Evolutionary conservation across 2,113 vertebrate genomes (phyloP).

Genomic region (cat (Felis catus)): DNA sequence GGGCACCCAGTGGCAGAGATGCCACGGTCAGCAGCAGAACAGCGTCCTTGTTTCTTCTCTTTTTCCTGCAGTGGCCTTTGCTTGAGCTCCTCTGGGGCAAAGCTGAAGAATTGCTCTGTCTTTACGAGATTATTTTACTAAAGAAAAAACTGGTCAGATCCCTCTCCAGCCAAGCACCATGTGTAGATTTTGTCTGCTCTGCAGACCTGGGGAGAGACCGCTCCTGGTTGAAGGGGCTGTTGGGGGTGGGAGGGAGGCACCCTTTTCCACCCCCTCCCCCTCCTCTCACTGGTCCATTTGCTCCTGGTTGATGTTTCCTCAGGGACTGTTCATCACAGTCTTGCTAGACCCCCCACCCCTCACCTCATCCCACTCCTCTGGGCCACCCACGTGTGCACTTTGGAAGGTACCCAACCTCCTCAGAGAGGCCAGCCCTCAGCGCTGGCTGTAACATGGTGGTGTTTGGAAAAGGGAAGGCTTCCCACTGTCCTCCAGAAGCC

Average conservation of each 20-base stretch:
- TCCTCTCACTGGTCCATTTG: neutral
- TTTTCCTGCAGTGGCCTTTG: neutral
- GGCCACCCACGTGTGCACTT: neutral
- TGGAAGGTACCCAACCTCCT: neutral
- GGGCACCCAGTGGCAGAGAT: neutral
- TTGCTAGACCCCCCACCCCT: neutral
- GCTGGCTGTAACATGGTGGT: neutral
- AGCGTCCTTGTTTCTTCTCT: neutral
- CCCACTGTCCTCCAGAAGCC: neutral
- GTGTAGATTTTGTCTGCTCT: neutral
- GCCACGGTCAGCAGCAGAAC: fast-evolving
- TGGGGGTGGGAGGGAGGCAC: too few relatives aligned
- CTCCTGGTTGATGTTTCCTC: neutral
- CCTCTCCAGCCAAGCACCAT: neutral
- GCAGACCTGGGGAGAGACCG: neutral
- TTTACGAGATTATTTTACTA: neutral
- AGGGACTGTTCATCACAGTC: neutral
- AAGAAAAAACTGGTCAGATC: neutral
- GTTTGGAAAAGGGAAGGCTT: neutral
- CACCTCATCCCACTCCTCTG: neutral
- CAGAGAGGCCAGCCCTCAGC: neutral
- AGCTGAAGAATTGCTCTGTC: neutral
- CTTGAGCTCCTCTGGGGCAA: neutral
- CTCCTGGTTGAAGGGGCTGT: neutral
- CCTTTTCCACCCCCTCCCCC: fast-evolving